A percentile compares a stretch with the other conserved stretches of the same genome.
Evolutionary conservation across 2,888 invertebrate genomes (phyloP).

Genomic region (Hetaerina titia): DNA sequence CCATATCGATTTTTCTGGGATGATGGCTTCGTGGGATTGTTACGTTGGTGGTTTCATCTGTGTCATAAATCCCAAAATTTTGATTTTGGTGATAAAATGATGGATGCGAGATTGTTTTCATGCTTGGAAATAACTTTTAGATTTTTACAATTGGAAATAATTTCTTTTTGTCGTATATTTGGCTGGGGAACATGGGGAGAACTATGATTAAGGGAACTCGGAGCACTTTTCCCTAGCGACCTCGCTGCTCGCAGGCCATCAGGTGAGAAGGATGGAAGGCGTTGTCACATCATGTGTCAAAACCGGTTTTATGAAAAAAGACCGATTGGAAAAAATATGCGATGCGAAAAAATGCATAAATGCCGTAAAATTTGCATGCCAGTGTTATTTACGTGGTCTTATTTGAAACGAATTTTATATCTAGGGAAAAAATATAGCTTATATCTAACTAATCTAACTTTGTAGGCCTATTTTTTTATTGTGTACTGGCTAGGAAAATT

Average conservation of each 20-base stretch:
- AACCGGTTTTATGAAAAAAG: no score
- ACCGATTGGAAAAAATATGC: no score
- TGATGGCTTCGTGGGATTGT: not conserved
- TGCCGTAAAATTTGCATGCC: no score
- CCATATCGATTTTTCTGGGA: not conserved
- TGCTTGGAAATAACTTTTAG: not conserved
- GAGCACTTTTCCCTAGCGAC: not conserved
- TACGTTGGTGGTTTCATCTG: not conserved
- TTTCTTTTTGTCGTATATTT: not conserved
- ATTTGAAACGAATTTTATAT: no score
- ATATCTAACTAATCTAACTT: no score
- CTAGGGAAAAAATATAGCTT: no score
- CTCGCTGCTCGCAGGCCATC: not conserved
- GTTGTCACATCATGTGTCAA: not conserved
- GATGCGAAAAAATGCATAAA: no score
- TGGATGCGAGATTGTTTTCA: not conserved
- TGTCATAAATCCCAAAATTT: not conserved
- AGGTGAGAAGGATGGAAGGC: not conserved
- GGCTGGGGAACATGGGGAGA: not conserved
- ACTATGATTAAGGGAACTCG: not conserved
- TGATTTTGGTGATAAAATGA: not conserved
- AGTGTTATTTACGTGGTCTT: no score
- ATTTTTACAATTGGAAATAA: no score
- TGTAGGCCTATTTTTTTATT: no score
- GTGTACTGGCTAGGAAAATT: no score